Percentiles rank a stretch among this genome's conserved stretches.
Evolutionary conservation across 2,888 invertebrate species (phyloP).

Genomic region (Saturnia japonica): DNA sequence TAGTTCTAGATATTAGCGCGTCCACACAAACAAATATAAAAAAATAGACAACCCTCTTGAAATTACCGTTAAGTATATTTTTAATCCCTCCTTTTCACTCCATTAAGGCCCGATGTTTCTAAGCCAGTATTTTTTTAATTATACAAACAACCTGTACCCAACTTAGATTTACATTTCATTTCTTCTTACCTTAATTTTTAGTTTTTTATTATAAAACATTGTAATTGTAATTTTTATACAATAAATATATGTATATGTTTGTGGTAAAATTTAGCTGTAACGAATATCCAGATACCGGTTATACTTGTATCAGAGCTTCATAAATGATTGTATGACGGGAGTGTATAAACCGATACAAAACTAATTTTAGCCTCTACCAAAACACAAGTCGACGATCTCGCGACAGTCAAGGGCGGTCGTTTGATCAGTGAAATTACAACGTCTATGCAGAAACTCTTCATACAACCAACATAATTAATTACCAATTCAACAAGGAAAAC

Average conservation of each 20-base stretch:
- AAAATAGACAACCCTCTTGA: too few species aligned
- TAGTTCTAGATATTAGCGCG: too few species aligned
- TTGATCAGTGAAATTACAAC: slow-evolving; percentile 24
- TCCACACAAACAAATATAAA: too few species aligned
- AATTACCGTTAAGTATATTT: too few species aligned
- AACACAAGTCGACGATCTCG: slow-evolving; percentile 45
- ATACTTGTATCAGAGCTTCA: slow-evolving; percentile 16
- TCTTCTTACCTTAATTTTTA: too few species aligned
- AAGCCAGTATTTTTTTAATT: too few species aligned
- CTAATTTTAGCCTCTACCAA: slow-evolving; percentile 42
- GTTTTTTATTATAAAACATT: not conserved
- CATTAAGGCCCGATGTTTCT: too few species aligned
- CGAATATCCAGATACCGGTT: slow-evolving; percentile 28
- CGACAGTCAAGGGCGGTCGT: slow-evolving; percentile 43
- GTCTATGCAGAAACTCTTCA: slow-evolving; percentile 17
- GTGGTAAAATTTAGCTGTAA: not conserved
- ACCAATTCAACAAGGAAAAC: not conserved
- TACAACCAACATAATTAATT: not conserved
- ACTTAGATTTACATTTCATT: too few species aligned
- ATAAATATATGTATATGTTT: not conserved
- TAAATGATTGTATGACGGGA: slow-evolving; percentile 18
- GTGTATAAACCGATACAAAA: slow-evolving; percentile 24
- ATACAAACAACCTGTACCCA: too few species aligned
- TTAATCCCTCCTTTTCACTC: too few species aligned
- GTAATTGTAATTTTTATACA: not conserved